These are phyloP conservation scores for Anthopleura xanthogrammica DNA, from an alignment of 92 coral and sea anemone genomes.

Conservation along the genomic window DNA sequence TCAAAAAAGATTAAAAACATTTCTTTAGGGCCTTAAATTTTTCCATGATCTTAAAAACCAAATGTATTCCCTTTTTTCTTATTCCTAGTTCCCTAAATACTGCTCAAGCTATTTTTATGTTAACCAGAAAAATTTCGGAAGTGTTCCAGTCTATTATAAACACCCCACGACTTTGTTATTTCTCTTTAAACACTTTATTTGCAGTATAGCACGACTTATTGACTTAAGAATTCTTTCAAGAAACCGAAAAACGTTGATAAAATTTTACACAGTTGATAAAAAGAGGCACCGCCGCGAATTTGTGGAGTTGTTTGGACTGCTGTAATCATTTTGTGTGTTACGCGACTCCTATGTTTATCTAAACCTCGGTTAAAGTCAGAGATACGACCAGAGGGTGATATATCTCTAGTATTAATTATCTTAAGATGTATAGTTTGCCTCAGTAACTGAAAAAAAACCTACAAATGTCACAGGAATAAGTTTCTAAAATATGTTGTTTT, in stretches of 20 bases:
- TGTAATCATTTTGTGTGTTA: constrained; percentile 1
- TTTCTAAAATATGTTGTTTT: not conserved
- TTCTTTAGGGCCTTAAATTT: no score
- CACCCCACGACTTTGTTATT: not conserved
- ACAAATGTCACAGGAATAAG: not conserved
- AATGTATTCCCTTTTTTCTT: not conserved
- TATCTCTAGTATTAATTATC: not conserved
- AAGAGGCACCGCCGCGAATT: not conserved
- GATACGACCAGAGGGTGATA: not conserved
- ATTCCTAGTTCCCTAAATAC: not conserved
- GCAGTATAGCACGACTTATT: constrained; percentile 5
- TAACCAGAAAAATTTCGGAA: not conserved
- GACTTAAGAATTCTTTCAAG: constrained; percentile 7
- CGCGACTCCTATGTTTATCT: constrained; percentile 3
- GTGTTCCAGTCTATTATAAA: not conserved
- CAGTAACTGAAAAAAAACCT: not conserved
- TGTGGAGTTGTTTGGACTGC: not conserved
- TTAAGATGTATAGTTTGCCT: not conserved
- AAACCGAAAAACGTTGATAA: constrained; percentile 13
- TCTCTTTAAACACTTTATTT: constrained; percentile 4
- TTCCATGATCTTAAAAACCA: no score
- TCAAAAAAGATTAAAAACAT: no score
- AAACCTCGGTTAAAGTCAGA: not conserved
- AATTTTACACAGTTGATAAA: constrained; percentile 13
- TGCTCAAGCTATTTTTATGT: not conserved